phyloP scores from a whole-genome alignment of 2,797 vertebrate species.

The Nothura maculosa region DNA sequence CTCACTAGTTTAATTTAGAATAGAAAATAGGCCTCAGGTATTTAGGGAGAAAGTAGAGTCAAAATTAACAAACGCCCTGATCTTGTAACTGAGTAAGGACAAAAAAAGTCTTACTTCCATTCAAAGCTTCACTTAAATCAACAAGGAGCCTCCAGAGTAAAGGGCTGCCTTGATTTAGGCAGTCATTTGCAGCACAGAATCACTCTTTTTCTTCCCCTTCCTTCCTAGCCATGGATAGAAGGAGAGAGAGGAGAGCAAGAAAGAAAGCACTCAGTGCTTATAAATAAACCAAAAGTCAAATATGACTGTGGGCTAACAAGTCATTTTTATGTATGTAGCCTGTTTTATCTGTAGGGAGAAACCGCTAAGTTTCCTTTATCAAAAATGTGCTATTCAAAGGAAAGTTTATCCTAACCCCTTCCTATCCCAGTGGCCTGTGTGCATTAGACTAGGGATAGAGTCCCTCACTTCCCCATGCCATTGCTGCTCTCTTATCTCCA shows the following conservation, averaged over 20 bases:
- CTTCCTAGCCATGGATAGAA: not conserved
- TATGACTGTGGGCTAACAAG: not conserved
- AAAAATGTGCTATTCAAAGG: not conserved
- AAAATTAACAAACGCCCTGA: constrained; percentile 10
- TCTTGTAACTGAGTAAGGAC: not conserved
- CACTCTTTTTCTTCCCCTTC: not conserved
- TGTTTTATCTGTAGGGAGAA: not conserved
- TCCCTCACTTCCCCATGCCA: not conserved
- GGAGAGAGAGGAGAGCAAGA: no score
- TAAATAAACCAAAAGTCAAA: not conserved
- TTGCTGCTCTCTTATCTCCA: not conserved
- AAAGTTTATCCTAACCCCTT: not conserved
- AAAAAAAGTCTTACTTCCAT: not conserved
- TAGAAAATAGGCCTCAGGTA: constrained; percentile 39
- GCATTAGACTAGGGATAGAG: not conserved
- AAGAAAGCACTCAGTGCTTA: not conserved
- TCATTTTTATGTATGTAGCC: not conserved
- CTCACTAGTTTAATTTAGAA: constrained; percentile 26
- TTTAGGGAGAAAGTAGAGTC: not conserved
- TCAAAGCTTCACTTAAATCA: not conserved
- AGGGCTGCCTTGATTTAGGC: not conserved
- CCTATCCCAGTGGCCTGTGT: not conserved
- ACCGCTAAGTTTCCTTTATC: not conserved
- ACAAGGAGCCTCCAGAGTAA: not conserved
- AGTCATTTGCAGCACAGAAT: not conserved